phyloP scores from a whole-genome alignment of 2,888 invertebrate genomes.

The Oegoconia quadripuncta region DNA sequence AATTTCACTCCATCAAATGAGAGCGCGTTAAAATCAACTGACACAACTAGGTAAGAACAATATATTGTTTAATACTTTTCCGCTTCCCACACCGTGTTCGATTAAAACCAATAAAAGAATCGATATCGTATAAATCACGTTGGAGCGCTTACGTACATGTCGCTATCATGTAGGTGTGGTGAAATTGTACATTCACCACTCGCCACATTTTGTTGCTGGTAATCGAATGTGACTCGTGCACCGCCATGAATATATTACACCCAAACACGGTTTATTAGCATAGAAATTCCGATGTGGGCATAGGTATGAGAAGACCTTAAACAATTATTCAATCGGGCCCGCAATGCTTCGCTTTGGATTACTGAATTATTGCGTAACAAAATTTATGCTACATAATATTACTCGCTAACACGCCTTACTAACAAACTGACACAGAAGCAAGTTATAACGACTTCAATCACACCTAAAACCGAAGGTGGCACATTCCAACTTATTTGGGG shows the following conservation, averaged over 20 bases:
- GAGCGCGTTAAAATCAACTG: too few relatives aligned
- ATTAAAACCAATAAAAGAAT: not conserved
- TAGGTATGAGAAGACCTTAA: conserved; percentile 15
- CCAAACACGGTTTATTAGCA: conserved; percentile 44
- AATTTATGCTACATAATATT: conserved; percentile 4
- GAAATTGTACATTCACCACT: conserved; percentile 37
- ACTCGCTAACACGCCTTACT: not conserved
- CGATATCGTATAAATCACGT: conserved; percentile 4
- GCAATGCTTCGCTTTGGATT: conserved; percentile 2
- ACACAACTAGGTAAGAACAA: not conserved
- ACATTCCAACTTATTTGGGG: too few relatives aligned
- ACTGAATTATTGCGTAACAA: conserved; percentile 7
- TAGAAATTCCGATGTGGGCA: conserved; percentile 35
- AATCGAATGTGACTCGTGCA: conserved; percentile 34
- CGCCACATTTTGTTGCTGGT: conserved; percentile 24
- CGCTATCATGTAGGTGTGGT: conserved; percentile 23
- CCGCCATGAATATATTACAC: conserved; percentile 47
- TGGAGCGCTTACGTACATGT: too few relatives aligned
- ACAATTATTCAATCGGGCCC: conserved; percentile 15
- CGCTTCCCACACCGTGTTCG: too few relatives aligned
- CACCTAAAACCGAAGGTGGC: too few relatives aligned
- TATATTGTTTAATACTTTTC: too few relatives aligned
- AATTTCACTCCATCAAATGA: too few relatives aligned
- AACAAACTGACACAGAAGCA: too few relatives aligned
- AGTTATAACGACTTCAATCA: too few relatives aligned